Evolutionary conservation across 2,797 vertebrate genomes (phyloP).

Genomic region (Syndactyla subalaris): DNA sequence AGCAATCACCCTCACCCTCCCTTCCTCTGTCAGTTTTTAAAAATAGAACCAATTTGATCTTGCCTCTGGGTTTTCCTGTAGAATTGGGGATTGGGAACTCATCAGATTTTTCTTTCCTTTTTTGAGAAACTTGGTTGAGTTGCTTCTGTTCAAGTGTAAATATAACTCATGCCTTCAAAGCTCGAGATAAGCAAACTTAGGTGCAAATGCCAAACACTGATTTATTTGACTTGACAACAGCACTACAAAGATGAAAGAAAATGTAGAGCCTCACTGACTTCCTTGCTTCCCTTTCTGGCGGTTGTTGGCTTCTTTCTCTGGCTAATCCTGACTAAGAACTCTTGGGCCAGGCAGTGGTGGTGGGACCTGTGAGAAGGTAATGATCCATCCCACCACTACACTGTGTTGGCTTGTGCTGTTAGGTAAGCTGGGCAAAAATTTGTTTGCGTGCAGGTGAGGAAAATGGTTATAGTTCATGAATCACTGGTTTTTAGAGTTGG

Average conservation of each 20-base stretch:
- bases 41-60: neutral
- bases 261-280: neutral
- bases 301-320: neutral
- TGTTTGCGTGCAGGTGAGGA: neutral
- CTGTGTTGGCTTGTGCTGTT: neutral
- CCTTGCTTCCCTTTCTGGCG: neutral
- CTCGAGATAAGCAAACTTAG: neutral
- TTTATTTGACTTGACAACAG: neutral
- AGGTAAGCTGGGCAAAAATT: neutral
- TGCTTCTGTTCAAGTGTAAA: neutral
- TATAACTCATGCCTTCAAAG: neutral
- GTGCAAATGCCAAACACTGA: neutral
- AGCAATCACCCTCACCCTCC: neutral
- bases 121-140: neutral
- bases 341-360: neutral
- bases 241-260: neutral
- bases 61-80: neutral
- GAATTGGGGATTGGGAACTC: rapidly evolving
- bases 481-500: neutral
- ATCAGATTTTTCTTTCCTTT: neutral
- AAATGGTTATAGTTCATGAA: neutral
- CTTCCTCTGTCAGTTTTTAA: neutral
- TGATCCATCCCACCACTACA: neutral
- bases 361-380: neutral
- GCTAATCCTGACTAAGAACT: neutral